Evolutionary conservation across 1,140 invertebrate genomes (phyloP).

Genomic region (Plectrocnemia conspersa): DNA sequence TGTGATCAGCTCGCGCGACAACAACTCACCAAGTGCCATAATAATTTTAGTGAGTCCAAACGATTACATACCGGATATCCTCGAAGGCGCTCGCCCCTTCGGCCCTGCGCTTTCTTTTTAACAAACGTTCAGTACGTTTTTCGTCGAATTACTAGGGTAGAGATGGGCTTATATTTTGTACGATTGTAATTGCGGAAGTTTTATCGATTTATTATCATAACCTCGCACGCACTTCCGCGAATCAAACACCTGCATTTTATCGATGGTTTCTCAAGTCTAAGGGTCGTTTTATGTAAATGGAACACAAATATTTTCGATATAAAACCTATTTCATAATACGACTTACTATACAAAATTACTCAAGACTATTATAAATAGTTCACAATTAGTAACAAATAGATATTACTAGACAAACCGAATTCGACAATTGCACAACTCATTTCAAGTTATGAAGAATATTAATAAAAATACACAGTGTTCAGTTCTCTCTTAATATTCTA

Average conservation of each 20-base stretch:
- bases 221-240: slow-evolving; percentile 35
- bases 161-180: slow-evolving; percentile 15
- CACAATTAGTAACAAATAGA: background rate
- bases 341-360: background rate
- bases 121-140: slow-evolving; percentile 12
- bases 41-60: slow-evolving; percentile 29
- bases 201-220: slow-evolving; percentile 52
- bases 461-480: background rate
- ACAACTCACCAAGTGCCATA: slow-evolving; percentile 32
- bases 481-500: too few species aligned
- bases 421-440: background rate
- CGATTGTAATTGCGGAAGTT: slow-evolving; percentile 53
- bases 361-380: background rate
- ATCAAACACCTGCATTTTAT: background rate
- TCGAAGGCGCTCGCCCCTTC: background rate
- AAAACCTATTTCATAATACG: background rate
- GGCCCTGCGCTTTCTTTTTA: slow-evolving; percentile 11
- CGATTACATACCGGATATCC: background rate
- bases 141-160: background rate
- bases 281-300: background rate
- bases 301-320: background rate
- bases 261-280: background rate
- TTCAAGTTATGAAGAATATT: background rate
- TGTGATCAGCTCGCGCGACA: too few species aligned
- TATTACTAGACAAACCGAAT: background rate